These are phyloP conservation scores for Omphaloscelis lunosa DNA, from an alignment of 2,888 invertebrate species.

Conservation along the genomic window DNA sequence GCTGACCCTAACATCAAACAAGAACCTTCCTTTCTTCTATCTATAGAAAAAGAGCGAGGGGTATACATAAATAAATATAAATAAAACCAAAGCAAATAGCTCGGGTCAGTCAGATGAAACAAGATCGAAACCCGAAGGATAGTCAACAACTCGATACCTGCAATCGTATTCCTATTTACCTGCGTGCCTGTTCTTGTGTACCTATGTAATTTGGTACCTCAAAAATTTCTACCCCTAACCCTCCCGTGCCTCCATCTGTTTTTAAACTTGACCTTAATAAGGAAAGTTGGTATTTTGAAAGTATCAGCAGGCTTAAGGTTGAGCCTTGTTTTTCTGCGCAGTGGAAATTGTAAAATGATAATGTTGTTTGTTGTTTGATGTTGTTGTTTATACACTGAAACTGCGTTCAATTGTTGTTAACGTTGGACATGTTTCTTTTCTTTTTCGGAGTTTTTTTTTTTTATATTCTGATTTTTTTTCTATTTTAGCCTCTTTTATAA, in stretches of 20 bases:
- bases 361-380: conserved; percentile 15
- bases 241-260: conserved; percentile 35
- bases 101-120: conserved; percentile 56
- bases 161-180: conserved; percentile 69
- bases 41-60: conserved; percentile 22
- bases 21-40: not conserved
- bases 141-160: conserved; percentile 70
- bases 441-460: not conserved
- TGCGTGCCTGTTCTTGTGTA: conserved; percentile 28
- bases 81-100: conserved; percentile 56
- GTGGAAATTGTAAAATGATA: conserved; percentile 29
- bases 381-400: conserved; percentile 29
- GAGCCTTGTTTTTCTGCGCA: conserved; percentile 20
- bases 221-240: conserved; percentile 56
- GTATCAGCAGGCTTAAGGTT: conserved; percentile 39
- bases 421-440: not conserved
- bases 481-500: not conserved
- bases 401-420: conserved; percentile 1
- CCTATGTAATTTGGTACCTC: conserved; percentile 35
- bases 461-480: not conserved
- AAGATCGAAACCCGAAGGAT: conserved; percentile 64
- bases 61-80: conserved; percentile 45
- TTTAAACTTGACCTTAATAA: conserved; percentile 65
- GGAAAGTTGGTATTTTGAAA: conserved; percentile 45
- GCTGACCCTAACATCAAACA: conserved; percentile 24